Conservation (phyloP, 2,888 invertebrate species). For the Andricus quercusramuli region DNA sequence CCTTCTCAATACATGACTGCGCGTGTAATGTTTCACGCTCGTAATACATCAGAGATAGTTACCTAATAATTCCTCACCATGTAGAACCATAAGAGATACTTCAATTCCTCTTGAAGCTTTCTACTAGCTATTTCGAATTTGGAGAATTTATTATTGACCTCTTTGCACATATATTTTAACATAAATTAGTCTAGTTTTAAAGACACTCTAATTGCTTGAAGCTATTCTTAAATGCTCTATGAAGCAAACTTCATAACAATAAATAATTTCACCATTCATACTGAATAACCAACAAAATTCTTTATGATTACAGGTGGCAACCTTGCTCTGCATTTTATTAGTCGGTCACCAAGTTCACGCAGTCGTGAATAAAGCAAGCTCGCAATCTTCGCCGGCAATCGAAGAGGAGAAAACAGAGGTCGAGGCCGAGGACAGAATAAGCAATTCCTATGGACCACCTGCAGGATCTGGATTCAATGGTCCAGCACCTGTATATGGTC, state of each 20-base stretch:
- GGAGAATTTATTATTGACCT: neutral
- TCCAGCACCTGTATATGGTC: constrained; percentile 77
- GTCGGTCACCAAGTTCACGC: constrained; percentile 64
- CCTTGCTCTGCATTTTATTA: constrained; percentile 66
- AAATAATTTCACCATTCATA: neutral
- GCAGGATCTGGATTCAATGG: constrained; percentile 61
- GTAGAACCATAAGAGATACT: neutral
- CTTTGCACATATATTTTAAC: neutral
- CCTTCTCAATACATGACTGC: constrained; percentile 5
- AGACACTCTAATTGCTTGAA: neutral
- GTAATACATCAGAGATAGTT: neutral
- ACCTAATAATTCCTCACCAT: neutral
- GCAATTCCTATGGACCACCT: constrained; percentile 74
- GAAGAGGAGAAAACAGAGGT: constrained; percentile 62
- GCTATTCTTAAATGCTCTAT: no score
- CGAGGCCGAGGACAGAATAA: constrained; percentile 72
- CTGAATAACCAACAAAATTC: neutral
- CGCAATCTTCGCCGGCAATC: constrained; percentile 52
- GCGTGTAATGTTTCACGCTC: neutral
- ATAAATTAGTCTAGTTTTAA: neutral
- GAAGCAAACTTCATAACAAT: neutral
- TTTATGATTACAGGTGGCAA: constrained; percentile 70
- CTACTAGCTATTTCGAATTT: neutral
- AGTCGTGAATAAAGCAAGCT: constrained; percentile 70
- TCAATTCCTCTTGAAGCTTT: neutral